A percentile compares a stretch with the other conserved stretches of the same genome.
Evolutionary conservation across 2,888 invertebrate genomes (phyloP).

Genomic region (Macaria liturata): DNA sequence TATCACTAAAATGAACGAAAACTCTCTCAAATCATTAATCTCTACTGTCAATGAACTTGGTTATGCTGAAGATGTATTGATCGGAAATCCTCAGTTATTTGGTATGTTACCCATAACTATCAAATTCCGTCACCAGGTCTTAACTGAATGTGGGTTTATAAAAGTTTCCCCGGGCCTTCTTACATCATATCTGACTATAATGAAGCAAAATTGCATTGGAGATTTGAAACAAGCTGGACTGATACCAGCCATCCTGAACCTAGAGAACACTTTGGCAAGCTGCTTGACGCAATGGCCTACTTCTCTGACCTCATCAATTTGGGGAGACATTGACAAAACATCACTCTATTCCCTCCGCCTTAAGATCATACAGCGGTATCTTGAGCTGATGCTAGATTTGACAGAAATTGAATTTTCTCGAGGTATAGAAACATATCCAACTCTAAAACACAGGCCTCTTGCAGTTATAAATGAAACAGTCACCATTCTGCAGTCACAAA

Average conservation of each 20-base stretch:
- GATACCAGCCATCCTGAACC: conserved; percentile 52
- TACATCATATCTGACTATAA: conserved; percentile 55
- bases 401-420: conserved; percentile 63
- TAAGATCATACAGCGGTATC: conserved; percentile 71
- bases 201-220: conserved; percentile 60
- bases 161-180: conserved; percentile 49
- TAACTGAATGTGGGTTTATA: conserved; percentile 68
- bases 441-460: conserved; percentile 72
- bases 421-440: conserved; percentile 70
- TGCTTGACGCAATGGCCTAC: conserved; percentile 77
- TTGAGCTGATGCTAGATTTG: conserved; percentile 69
- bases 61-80: conserved; percentile 48
- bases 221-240: conserved; percentile 55
- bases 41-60: conserved; percentile 58
- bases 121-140: conserved; percentile 61
- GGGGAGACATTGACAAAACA: conserved; percentile 56
- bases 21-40: conserved; percentile 49
- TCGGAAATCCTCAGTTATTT: conserved; percentile 62
- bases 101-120: conserved; percentile 64
- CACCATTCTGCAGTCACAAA: conserved; percentile 57
- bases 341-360: conserved; percentile 61
- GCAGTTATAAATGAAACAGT: conserved; percentile 66
- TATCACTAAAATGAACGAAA: conserved; percentile 53
- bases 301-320: conserved; percentile 67
- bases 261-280: conserved; percentile 71